A percentile compares a stretch with the other conserved stretches of the same genome.
Evolutionary conservation across 2,797 vertebrate genomes (phyloP).

Genomic region (Philypnodon macrostomus): DNA sequence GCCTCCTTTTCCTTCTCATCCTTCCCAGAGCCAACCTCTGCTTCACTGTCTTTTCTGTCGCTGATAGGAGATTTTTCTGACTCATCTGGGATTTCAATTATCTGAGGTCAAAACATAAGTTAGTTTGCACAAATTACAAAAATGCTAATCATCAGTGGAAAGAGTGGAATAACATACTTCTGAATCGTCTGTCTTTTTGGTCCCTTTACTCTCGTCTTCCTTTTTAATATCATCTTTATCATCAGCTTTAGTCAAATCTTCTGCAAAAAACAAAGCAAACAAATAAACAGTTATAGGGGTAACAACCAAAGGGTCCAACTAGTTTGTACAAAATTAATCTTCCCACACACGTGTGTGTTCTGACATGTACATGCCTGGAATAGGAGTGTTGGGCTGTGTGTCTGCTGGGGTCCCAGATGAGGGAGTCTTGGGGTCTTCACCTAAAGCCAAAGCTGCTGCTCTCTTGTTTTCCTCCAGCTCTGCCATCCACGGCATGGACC

Average conservation of each 20-base stretch:
- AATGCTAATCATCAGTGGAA: background rate
- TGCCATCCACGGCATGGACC: constrained; percentile 98
- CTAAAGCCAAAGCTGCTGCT: constrained; percentile 80
- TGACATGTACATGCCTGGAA: constrained; percentile 70
- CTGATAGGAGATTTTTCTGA: constrained; percentile 66
- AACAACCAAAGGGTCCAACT: too few species aligned
- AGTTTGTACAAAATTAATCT: too few species aligned
- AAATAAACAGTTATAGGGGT: too few species aligned
- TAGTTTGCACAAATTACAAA: too few species aligned
- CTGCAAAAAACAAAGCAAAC: constrained; percentile 46
- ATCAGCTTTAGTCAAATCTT: constrained; percentile 75
- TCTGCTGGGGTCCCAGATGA: constrained; percentile 91
- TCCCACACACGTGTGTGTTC: background rate
- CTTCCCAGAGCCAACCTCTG: constrained; percentile 34
- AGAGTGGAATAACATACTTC: constrained; percentile 60
- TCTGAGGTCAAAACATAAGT: constrained; percentile 37
- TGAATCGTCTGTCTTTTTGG: constrained; percentile 64
- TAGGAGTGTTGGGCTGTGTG: constrained; percentile 90
- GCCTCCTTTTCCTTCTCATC: constrained; percentile 62
- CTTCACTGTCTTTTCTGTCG: constrained; percentile 60
- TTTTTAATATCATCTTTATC: constrained; percentile 79
- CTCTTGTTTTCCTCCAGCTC: constrained; percentile 92
- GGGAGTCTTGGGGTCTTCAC: constrained; percentile 89
- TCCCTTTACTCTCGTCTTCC: constrained; percentile 72
- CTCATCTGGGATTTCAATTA: constrained; percentile 83